Evolutionary conservation across 2,797 vertebrate genomes (phyloP), one percentile per base, ranked within the genome.

Genomic region (Hylomyscus alleni): DNA sequence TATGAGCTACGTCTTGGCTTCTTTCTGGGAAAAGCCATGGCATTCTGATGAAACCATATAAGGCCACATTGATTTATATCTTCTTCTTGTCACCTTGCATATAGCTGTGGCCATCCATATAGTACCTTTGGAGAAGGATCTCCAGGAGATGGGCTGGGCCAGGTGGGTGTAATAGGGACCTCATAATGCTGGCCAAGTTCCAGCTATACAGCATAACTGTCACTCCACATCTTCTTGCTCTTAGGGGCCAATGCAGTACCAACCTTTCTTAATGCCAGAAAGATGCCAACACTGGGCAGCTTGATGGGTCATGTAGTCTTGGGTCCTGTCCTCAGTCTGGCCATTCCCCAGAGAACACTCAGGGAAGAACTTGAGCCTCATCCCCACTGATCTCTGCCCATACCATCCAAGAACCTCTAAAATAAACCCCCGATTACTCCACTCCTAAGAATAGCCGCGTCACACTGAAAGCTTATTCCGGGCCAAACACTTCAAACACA

Each of bases 391-490:
- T 95, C 95, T 96, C 96, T 86, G 81, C 40, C 52, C 19, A 20
- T 50, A 54, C 34, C 83, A 47, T 92, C 95, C 93, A 95, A 97
- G 92, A 97, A 92, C 88, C 75, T 96, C 92, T 95, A 94, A 94
- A 97, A 92, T 96, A 95, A 95, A 91, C n/a, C 47, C 75, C 75
- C 78, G 83, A 96, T 96, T 95, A 97, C 95, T 96, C 89, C n/a
- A 85, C 0, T 34, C 34, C 97, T 97, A 96, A 96, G 69, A 93
- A 97, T 95, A 98, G 54, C 34, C 37, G 17, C 11, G 13, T 58
- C 19, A 0, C 17, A 81, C 34, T 2, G 73, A 96, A 90, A 44
- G 56, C 78, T 96, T 37, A 86, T 73, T 7, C 60, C 0, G n/a
- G 62, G 62, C 67, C 78, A 54, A 37, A 80, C 44, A 47, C 73